Base-by-base conservation (phyloP, 1,140 invertebrate species). In the Rhopalosiphum maidis region DNA sequence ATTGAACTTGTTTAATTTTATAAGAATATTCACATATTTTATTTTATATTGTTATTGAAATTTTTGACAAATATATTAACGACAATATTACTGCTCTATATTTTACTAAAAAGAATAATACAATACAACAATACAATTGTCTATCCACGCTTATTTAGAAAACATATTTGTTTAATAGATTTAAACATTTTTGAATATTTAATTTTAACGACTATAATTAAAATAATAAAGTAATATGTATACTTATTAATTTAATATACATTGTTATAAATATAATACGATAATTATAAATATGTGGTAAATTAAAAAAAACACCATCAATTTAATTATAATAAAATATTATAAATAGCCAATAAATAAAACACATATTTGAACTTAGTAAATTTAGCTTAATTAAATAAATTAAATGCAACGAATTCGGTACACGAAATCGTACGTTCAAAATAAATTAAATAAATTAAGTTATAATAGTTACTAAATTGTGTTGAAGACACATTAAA, bases 341-440 rank as follows among this genome's bases (percentile, higher is more conserved):
- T 35, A 2, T 22, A 21, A 82, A 82, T 23, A 2, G 41, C 22
- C 23, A 37, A 23, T 83, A 4, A 35, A 41, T 35, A 83, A 41
- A 25, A 85, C 37, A 83, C 6, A 41, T 25, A 30, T 43, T 54
- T 7, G 6, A 11, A 89, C n/a, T 51, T 9, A 25, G 22, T 37
- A 23, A 88, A 54, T 89, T 22, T 25, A 54, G 35, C 25, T 89
- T 25, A 37, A 89, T 89, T 37, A 89, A 89, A 89, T 88, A 9
- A 54, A 88, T 37, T 8, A 15, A 55, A 54, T 54, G 25, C 6
- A 18, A 88, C 41, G 35, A 37, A 54, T 89, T 55, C 22, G 3
- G 22, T 25, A 23, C 1, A 54, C 9, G 35, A 89, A 89, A 55
- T 51, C 9, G 25, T 55, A 51, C 1, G 7, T 41, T 1, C 37